Base-by-base conservation (phyloP, 2,888 invertebrate genomes). In the Melieria crassipennis region DNA sequence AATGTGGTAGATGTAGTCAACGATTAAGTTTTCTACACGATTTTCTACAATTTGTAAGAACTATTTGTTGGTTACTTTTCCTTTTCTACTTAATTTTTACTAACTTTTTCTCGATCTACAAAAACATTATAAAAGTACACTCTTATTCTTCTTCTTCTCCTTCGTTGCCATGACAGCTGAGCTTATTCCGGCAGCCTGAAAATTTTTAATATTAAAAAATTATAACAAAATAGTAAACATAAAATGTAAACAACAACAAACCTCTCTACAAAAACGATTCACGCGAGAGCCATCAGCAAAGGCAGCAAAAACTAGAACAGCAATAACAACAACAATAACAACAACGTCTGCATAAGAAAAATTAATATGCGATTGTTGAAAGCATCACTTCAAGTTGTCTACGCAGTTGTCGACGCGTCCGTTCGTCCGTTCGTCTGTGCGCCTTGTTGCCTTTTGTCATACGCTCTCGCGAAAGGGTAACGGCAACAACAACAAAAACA, bases 361-460 rank as follows among this genome's bases (percentile, higher is more conserved):
- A 82, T 80, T 80, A 80, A 80, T 80, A 80, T 82, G 81, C 81
- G 80, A 78, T 78, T 74, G 79, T 81, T 79, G 81, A 81, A 80
- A 82, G 81, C 80, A 81, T 82, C 80, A 30, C 30, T 30, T 30
- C 30, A 30, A 30, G 30, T 30, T 30, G 30, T 30, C 30, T 30
- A 30, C 30, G 82, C 71, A 79, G 80, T 80, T 82, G 81, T 80
- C 82, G 81, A 79, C 81, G 81, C 80, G 80, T 82, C 82, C 81
- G 79, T 82, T 81, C 81, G 77, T 79, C 80, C 81, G 81, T 82
- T 81, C 81, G 30, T 55, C 57, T 55, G 61, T n/a, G 5, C 45
- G 42, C 30, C 58, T 67, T 58, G 66, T 67, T 67, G 47, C 7
- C n/a, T 47, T 45, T 47, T 43, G 30, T 30, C 30, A 30, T 30